Base-by-base conservation (phyloP, 1,140 invertebrate genomes). In the Neocloeon triangulifer region DNA sequence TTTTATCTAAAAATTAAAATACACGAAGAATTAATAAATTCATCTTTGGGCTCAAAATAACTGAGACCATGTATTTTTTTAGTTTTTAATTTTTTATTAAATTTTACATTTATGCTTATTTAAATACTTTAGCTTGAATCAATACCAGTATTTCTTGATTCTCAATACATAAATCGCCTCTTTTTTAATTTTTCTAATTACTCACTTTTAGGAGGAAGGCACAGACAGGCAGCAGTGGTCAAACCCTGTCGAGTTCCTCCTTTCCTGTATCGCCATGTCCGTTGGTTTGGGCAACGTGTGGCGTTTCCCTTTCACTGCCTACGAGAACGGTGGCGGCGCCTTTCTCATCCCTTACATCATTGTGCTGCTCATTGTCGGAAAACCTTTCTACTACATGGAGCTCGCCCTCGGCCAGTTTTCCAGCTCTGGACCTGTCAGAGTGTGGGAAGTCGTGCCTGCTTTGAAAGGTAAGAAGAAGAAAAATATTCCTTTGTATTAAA, bases 321-420 rank as follows among this genome's bases (percentile, higher is more conserved):
- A 53, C 39, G 45, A 50, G 26, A 53, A 53, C 36, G 51, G 51
- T 6, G 50, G 46, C 7, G 61, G 62, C 16, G 60, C 63, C 13
- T 67, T 66, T 41, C 39, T 60, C 20, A 56, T 64, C 20, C 62
- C 62, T 4, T 66, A 66, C 41, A 36, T 65, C 15, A 42, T 64
- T 9, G 58, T 71, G 17, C 55, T 69, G 37, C 48, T 65, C 9
- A 44, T 66, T 19, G 55, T 66, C 33, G 62, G 62, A 12, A 55
- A 57, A 34, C 59, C 59, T 0, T 46, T 57, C 37, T 64, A 62
- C 41, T 57, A 56, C 39, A 42, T 62, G 42, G 58, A 64, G 31
- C 37, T 48, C 38, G 28, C 28, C 22, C 9, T 41, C 13, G 62
- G 62, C 8, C 62, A 65, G 39, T 63, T 60, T 43, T 48, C 44